Conservation (phyloP, 2,797 vertebrate species). For the Xenops minutus region DNA sequence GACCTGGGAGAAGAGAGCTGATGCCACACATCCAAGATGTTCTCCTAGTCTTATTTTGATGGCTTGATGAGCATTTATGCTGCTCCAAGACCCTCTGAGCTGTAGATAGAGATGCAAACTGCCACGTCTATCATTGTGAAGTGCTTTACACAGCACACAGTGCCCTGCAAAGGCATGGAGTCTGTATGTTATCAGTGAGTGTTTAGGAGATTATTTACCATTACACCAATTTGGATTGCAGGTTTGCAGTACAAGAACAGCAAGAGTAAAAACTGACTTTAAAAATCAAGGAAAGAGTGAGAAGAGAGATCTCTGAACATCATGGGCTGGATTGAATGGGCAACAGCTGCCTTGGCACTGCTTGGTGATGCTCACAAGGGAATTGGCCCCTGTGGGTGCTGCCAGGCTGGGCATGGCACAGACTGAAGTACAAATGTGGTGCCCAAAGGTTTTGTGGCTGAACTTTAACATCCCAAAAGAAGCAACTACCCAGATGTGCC, state of each 20-base stretch:
- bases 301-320: not conserved
- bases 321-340: rapidly evolving
- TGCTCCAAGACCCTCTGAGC: not conserved
- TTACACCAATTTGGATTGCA: not conserved
- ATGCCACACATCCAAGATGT: not conserved
- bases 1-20: not conserved
- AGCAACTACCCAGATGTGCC: not conserved
- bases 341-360: not conserved
- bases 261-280: not conserved
- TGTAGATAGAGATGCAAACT: rapidly evolving
- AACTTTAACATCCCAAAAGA: not conserved
- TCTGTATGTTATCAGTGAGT: not conserved
- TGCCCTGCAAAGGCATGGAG: not conserved
- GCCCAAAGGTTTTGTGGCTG: not conserved
- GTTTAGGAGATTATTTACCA: not conserved
- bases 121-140: rapidly evolving
- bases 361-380: not conserved
- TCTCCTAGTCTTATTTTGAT: not conserved
- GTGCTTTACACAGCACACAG: rapidly evolving
- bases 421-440: not conserved
- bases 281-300: not conserved
- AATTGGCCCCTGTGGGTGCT: not conserved
- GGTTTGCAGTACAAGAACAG: not conserved
- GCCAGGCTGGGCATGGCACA: not conserved
- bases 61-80: not conserved